Conservation (phyloP, 2,888 invertebrate genomes). For the Hydrotaea diabolus region DNA sequence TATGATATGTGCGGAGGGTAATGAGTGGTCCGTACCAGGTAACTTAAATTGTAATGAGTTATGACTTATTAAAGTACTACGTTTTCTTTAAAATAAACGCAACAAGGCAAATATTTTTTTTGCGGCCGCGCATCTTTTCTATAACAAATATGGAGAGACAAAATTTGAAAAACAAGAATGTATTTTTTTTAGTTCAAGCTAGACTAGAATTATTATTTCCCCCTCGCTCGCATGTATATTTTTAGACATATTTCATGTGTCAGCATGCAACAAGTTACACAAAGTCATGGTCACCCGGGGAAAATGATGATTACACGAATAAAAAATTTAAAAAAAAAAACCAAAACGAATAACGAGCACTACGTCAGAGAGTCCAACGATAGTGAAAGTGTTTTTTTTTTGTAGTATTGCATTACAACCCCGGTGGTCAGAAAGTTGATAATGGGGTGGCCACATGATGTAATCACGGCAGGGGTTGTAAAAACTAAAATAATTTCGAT, state of each 20-base stretch:
- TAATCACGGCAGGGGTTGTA: background rate
- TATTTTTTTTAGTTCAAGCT: background rate
- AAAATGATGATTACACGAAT: constrained; percentile 43
- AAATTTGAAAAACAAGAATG: background rate
- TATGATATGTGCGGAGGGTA: too few species aligned
- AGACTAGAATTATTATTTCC: background rate
- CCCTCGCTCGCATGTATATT: background rate
- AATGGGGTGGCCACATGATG: background rate
- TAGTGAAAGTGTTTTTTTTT: background rate
- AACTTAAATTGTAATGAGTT: too few species aligned
- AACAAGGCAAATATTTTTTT: too few species aligned
- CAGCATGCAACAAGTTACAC: constrained; percentile 63
- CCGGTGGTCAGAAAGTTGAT: background rate
- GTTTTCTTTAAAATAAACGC: too few species aligned
- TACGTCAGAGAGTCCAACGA: background rate
- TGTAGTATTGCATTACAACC: background rate
- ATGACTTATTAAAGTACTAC: too few species aligned
- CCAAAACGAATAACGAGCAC: background rate
- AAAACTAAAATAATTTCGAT: too few species aligned
- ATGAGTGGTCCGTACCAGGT: too few species aligned
- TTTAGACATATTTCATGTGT: background rate
- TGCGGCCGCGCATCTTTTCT: too few species aligned
- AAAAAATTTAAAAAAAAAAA: too few species aligned
- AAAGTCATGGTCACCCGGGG: constrained; percentile 59
- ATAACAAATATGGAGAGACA: too few species aligned